phyloP scores from a whole-genome alignment of 2,888 invertebrate genomes.

The Lutraria lutraria region DNA sequence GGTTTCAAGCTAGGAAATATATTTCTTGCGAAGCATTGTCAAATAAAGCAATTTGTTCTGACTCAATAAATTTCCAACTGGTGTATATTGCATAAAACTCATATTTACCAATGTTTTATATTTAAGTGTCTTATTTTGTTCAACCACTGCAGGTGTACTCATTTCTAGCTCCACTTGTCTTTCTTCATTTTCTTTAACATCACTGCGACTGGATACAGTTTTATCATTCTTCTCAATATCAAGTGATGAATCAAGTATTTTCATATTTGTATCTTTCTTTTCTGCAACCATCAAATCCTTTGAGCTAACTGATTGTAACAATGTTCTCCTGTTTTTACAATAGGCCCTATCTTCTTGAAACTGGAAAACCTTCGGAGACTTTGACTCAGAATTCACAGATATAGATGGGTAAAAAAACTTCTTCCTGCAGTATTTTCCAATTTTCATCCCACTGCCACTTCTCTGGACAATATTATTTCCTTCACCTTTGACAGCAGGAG shows the following conservation, averaged over 20 bases:
- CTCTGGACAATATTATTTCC: background rate
- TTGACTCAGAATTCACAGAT: constrained; percentile 67
- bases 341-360: constrained; percentile 51
- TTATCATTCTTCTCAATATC: background rate
- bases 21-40: no score
- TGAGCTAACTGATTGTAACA: constrained; percentile 50
- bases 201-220: background rate
- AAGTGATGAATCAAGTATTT: background rate
- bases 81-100: no score
- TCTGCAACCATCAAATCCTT: constrained; percentile 32
- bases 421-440: constrained; percentile 33
- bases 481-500: background rate
- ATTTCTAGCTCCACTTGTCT: background rate
- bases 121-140: background rate
- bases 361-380: constrained; percentile 71
- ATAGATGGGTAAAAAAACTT: constrained; percentile 76
- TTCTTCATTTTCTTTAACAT: background rate
- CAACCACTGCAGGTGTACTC: background rate
- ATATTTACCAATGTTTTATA: background rate
- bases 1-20: no score
- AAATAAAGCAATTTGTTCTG: no score
- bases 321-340: constrained; percentile 28
- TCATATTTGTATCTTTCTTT: background rate
- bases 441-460: constrained; percentile 27
- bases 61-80: no score